Conservation (phyloP, 2,888 invertebrate genomes). For the Polyommatus icarus region DNA sequence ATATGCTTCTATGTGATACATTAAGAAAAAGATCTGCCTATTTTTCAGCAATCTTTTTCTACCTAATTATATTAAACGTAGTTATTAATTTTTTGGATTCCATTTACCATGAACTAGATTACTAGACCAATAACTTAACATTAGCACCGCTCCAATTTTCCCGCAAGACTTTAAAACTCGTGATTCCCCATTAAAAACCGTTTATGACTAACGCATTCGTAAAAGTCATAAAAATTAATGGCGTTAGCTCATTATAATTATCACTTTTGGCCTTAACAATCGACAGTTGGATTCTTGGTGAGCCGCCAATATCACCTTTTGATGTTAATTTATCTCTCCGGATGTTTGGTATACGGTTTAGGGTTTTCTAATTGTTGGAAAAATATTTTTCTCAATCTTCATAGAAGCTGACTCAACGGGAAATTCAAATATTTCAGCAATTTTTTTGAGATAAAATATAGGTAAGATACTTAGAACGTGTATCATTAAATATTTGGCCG, state of each 20-base stretch:
- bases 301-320: conserved; percentile 52
- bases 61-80: too few relatives aligned
- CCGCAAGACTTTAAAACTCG: neutral
- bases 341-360: conserved; percentile 32
- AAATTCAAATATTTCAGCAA: neutral
- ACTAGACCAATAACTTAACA: neutral
- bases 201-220: conserved; percentile 19
- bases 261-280: conserved; percentile 39
- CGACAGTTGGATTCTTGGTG: conserved; percentile 51
- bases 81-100: too few relatives aligned
- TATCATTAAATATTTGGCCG: conserved; percentile 7
- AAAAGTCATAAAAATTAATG: conserved; percentile 23
- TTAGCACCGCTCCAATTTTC: neutral
- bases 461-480: neutral
- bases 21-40: too few relatives aligned
- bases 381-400: conserved; percentile 17
- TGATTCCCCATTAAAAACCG: neutral
- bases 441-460: neutral
- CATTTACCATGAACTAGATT: too few relatives aligned
- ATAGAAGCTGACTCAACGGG: neutral
- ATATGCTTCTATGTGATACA: too few relatives aligned
- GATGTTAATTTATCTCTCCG: conserved; percentile 38
- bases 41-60: too few relatives aligned
- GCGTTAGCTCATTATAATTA: conserved; percentile 21
- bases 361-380: conserved; percentile 1